phyloP scores from a whole-genome alignment of 2,797 vertebrate species.

The Champsocephalus esox region DNA sequence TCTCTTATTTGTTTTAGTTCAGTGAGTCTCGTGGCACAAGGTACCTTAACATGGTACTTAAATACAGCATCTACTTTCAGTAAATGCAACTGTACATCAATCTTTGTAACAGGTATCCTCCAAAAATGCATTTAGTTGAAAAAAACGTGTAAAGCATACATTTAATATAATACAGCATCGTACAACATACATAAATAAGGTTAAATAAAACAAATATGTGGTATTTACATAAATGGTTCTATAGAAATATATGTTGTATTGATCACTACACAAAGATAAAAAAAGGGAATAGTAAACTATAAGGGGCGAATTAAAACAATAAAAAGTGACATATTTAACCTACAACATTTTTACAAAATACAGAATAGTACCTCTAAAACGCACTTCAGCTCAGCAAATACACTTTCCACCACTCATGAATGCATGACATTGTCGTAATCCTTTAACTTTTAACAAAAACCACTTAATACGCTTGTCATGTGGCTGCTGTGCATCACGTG shows the following conservation, averaged over 20 bases:
- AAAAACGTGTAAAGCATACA: no score
- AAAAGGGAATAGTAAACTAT: no score
- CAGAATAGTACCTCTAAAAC: not conserved
- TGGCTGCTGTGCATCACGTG: slow-evolving; percentile 58
- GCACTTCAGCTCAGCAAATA: not conserved
- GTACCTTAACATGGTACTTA: not conserved
- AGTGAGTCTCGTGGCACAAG: no score
- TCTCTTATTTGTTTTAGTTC: no score
- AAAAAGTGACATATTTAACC: no score
- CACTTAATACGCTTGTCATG: not conserved
- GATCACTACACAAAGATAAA: no score
- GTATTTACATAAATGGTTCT: no score
- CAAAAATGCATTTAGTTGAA: not conserved
- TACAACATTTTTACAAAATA: not conserved
- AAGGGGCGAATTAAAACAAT: no score
- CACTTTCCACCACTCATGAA: not conserved
- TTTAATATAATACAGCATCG: no score
- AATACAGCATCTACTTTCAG: not conserved
- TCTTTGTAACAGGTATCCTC: not conserved
- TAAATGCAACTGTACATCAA: not conserved
- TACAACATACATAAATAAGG: no score
- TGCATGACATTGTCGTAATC: not conserved
- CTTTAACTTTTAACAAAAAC: not conserved
- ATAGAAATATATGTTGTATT: no score
- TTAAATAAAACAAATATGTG: no score